Conservation (phyloP, 1,140 invertebrate genomes). For the Pantala flavescens region DNA sequence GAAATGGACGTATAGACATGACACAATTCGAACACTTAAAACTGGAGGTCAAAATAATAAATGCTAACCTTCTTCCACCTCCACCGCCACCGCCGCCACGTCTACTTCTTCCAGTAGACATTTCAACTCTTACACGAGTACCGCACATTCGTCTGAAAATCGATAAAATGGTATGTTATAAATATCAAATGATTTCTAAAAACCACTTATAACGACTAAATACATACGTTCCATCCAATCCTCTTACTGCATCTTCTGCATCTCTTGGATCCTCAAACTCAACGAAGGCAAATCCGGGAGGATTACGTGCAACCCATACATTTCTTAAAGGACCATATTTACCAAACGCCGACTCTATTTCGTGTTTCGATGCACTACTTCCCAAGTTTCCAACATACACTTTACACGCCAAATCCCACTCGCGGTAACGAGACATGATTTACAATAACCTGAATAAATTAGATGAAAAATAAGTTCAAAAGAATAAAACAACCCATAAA, state of each 20-base stretch:
- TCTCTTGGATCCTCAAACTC: constrained; percentile 97
- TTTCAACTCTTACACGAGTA: constrained; percentile 71
- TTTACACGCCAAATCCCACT: constrained; percentile 92
- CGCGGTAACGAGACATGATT: constrained; percentile 64
- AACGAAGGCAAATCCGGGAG: constrained; percentile 93
- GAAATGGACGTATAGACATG: neutral
- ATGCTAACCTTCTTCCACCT: constrained; percentile 22
- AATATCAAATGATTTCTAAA: neutral
- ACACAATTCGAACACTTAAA: neutral
- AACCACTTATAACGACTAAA: constrained; percentile 11
- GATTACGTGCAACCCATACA: constrained; percentile 94
- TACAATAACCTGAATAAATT: neutral
- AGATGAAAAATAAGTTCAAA: neutral
- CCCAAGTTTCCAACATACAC: constrained; percentile 98
- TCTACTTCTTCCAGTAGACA: constrained; percentile 74
- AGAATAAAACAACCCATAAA: too few species aligned
- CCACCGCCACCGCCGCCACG: constrained; percentile 50
- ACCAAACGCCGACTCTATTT: constrained; percentile 83
- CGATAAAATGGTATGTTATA: constrained; percentile 22
- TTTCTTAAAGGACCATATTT: constrained; percentile 92
- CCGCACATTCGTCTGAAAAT: constrained; percentile 64
- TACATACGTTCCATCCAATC: constrained; percentile 85
- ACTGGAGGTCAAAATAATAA: neutral
- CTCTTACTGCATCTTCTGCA: constrained; percentile 93
- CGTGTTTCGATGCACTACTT: constrained; percentile 80